Percentiles rank a stretch among this genome's conserved stretches.
Evolutionary conservation across 1,140 invertebrate genomes (phyloP).

Genomic region (Laupala kohalensis): DNA sequence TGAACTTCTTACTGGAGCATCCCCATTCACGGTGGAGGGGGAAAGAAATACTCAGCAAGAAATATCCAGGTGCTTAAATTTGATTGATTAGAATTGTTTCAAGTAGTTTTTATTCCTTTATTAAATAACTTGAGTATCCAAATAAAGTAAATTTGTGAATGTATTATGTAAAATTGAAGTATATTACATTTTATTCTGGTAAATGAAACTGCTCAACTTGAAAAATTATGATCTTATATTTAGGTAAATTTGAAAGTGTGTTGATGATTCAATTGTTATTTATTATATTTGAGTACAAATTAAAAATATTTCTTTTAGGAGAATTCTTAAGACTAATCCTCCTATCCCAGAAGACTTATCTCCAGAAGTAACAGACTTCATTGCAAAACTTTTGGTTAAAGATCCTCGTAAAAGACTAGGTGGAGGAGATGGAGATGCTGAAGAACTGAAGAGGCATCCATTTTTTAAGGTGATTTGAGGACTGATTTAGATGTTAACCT

Average conservation of each 20-base stretch:
- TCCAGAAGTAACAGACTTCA: conserved; percentile 46
- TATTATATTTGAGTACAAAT: too few species aligned
- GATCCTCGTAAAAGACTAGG: conserved; percentile 76
- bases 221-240: too few species aligned
- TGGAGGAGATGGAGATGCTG: conserved; percentile 62
- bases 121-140: not conserved
- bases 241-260: too few species aligned
- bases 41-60: conserved; percentile 85
- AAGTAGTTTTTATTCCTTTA: too few species aligned
- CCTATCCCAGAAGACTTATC: conserved; percentile 65
- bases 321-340: conserved; percentile 76
- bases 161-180: not conserved
- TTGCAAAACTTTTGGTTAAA: conserved; percentile 68
- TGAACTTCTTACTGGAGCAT: conserved; percentile 91
- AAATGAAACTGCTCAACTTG: not conserved
- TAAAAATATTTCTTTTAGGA: conserved; percentile 27
- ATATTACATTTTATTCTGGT: not conserved
- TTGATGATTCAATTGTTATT: too few species aligned
- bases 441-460: conserved; percentile 70
- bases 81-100: too few species aligned
- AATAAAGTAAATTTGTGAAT: not conserved
- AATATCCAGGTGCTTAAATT: conserved; percentile 56
- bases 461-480: conserved; percentile 55
- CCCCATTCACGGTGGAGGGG: conserved; percentile 92
- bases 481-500: not conserved